A percentile compares a stretch with the other conserved stretches of the same genome.
These are phyloP conservation scores for Vulpes lagopus DNA, from an alignment of 2,113 vertebrate genomes.

Conservation along the genomic window DNA sequence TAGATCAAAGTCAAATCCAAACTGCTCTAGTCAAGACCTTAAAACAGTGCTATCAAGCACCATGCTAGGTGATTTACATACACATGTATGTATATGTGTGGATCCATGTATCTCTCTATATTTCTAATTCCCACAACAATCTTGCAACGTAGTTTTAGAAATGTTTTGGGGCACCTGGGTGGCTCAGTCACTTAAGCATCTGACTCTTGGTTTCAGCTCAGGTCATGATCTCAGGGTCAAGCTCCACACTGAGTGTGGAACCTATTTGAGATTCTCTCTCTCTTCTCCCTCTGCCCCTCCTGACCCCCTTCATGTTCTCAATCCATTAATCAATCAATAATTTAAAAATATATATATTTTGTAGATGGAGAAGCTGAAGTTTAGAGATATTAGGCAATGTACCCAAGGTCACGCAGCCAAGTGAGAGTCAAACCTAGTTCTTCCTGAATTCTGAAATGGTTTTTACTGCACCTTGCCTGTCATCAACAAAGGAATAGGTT, in stretches of 20 bases:
- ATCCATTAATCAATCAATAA: not conserved
- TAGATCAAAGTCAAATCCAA: not conserved
- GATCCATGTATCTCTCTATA: not conserved
- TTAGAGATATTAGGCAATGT: not conserved
- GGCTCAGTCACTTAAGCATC: not conserved
- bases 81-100: not conserved
- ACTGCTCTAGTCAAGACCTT: not conserved
- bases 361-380: not conserved
- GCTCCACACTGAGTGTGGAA: not conserved
- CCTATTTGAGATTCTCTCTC: not conserved
- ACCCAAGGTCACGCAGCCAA: not conserved
- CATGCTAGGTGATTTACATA: not conserved
- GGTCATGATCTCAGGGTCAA: not conserved
- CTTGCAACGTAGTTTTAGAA: not conserved
- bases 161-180: not conserved
- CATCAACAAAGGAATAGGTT: not conserved
- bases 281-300: not conserved
- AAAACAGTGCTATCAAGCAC: not conserved
- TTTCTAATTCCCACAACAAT: not conserved
- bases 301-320: not conserved
- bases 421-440: not conserved
- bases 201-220: not conserved
- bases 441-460: not conserved
- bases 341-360: not conserved
- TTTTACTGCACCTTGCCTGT: not conserved